Percentiles rank a stretch among this genome's conserved stretches.
These are phyloP conservation scores for Carollia perspicillata DNA, from an alignment of 2,113 vertebrate species.

Conservation along the genomic window DNA sequence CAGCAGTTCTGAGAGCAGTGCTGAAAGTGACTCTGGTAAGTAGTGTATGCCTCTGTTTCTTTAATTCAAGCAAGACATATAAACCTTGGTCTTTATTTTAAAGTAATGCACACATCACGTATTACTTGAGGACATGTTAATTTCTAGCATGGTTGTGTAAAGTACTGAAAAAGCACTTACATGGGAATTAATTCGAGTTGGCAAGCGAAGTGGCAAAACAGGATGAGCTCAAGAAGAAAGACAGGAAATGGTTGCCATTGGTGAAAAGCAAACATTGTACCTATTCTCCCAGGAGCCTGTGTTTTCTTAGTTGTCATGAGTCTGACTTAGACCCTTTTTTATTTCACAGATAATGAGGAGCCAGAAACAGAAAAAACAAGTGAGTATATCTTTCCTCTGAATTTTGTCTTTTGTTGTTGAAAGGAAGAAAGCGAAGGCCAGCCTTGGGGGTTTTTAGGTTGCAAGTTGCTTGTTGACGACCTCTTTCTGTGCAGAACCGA, in stretches of 20 bases:
- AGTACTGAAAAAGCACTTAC: background rate
- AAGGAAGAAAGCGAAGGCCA: background rate
- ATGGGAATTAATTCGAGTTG: conserved; percentile 37
- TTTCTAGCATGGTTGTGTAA: background rate
- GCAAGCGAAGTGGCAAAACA: conserved; percentile 72
- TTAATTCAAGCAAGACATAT: background rate
- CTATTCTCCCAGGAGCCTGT: background rate
- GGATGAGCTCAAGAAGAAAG: conserved; percentile 76
- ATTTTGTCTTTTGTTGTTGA: background rate
- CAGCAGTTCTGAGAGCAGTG: background rate
- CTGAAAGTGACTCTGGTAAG: conserved; percentile 61
- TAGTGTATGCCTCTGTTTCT: background rate
- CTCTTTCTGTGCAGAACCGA: background rate
- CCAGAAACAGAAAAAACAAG: background rate
- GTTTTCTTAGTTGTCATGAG: background rate
- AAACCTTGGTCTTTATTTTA: background rate
- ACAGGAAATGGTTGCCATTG: conserved; percentile 70
- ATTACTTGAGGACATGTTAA: background rate
- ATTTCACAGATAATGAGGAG: conserved; percentile 45
- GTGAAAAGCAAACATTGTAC: background rate
- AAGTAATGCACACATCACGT: background rate
- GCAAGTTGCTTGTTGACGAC: background rate
- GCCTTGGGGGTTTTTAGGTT: background rate
- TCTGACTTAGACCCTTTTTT: background rate
- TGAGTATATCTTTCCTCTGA: background rate